Conservation (phyloP, 2,113 vertebrate genomes). For the Anarrhichthys ocellatus region DNA sequence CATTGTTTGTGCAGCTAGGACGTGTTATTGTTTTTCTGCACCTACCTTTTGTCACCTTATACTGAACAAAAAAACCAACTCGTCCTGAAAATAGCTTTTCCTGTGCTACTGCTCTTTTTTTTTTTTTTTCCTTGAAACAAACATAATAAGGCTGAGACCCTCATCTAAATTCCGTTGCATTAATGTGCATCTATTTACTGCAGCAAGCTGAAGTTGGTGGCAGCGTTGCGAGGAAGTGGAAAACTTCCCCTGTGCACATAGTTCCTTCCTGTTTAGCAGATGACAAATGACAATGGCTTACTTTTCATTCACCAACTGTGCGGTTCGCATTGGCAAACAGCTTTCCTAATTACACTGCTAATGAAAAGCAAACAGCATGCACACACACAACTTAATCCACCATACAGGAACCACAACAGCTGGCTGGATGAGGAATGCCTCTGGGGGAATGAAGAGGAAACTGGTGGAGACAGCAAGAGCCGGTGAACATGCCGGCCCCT, state of each 20-base stretch:
- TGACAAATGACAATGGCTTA: slow-evolving; percentile 50
- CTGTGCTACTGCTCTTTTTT: slow-evolving; percentile 1
- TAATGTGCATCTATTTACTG: slow-evolving; percentile 58
- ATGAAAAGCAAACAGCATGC: slow-evolving; percentile 65
- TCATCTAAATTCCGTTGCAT: slow-evolving; percentile 54
- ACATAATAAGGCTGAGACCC: slow-evolving; percentile 30
- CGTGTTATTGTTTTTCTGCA: slow-evolving; percentile 34
- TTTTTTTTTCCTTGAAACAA: background rate
- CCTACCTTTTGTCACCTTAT: slow-evolving; percentile 41
- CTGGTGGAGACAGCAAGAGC: slow-evolving; percentile 19
- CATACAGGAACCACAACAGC: slow-evolving; percentile 59
- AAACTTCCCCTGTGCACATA: slow-evolving; percentile 35
- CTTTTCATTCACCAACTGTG: slow-evolving; percentile 42
- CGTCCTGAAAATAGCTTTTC: slow-evolving; percentile 56
- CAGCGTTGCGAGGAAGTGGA: slow-evolving; percentile 34
- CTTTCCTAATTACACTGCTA: slow-evolving; percentile 59
- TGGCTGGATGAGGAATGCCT: slow-evolving; percentile 45
- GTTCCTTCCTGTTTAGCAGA: slow-evolving; percentile 51
- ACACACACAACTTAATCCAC: slow-evolving; percentile 30
- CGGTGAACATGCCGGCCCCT: background rate
- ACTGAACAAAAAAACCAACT: slow-evolving; percentile 32
- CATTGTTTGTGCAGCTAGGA: background rate
- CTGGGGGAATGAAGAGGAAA: slow-evolving; percentile 58
- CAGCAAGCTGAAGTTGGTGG: slow-evolving; percentile 20
- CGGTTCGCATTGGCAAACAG: slow-evolving; percentile 41